Evolutionary conservation across 2,797 vertebrate species (phyloP), one percentile per base, ranked within the genome.

Genomic region (Ctenopoma multispine): DNA sequence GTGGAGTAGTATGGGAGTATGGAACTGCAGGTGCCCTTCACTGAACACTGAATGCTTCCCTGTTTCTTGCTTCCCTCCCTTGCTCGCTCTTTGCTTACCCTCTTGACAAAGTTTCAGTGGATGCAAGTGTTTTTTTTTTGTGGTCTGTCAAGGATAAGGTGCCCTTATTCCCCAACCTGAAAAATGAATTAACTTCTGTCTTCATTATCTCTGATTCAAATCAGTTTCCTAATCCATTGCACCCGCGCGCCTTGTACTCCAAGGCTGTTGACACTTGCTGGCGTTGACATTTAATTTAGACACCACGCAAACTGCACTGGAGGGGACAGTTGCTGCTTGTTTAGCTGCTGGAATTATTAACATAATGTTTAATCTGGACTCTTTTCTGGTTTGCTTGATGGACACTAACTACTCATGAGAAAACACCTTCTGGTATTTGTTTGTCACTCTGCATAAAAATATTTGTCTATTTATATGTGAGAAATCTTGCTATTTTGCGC

Each of bases 201-300:
- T 93, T 95, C 89, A 92, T 95, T 94, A 94, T 93, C 92, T 94
- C 88, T 21, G 69, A 94, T 93, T 91, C 86, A 82, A 92, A 94
- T 94, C 93, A 92, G 86, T 87, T 86, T 87, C 85, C 86, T 93
- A 93, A 95, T 94, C 92, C 91, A 88, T 88, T 89, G 89, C 82
- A 71, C 81, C 70, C 62, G 75, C 62, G 75, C 59, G 63, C 75
- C 81, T 84, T 69, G 50, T 56, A 78, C 81, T 90, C 84, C 58
- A 69, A 77, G 79, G 77, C 82, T 85, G 83, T 90, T 88, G 85
- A 89, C 87, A 84, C 85, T 87, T 34, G 74, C 78, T 85, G 82
- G 79, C 51, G 65, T 72, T 95, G 94, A 94, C 93, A 94, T 95
- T 94, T 94, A 92, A 95, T 95, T 94, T 92, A 86, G 84, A 87